Evolutionary conservation across 1,140 invertebrate species (phyloP).

Genomic region (Globodera ellingtonae): DNA sequence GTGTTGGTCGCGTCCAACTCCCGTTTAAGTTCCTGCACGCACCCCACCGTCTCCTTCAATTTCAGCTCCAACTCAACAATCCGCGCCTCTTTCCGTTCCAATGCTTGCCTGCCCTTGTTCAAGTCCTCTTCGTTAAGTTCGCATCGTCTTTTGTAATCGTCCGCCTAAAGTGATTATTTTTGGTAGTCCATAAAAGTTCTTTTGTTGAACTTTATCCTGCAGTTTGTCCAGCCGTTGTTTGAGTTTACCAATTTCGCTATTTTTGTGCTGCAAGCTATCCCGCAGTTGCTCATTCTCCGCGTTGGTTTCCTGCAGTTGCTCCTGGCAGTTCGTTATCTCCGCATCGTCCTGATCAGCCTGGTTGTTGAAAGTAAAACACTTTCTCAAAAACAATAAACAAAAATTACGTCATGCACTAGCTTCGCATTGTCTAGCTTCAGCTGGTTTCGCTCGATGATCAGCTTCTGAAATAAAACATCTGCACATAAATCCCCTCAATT

Average conservation of each 20-base stretch:
- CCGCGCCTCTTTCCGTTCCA: background rate
- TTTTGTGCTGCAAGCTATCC: background rate
- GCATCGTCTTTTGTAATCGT: background rate
- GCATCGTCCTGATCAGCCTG: constrained; percentile 2
- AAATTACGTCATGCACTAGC: constrained; percentile 7
- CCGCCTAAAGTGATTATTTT: background rate
- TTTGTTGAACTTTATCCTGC: background rate
- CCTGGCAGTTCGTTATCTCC: background rate
- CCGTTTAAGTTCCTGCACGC: background rate
- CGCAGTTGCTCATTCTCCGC: background rate
- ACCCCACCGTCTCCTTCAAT: background rate
- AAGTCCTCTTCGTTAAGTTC: constrained; percentile 2
- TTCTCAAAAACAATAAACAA: too few relatives aligned
- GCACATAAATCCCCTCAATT: background rate
- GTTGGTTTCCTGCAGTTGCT: constrained; percentile 6
- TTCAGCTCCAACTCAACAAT: background rate
- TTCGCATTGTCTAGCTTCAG: constrained; percentile 1
- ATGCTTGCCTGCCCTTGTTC: background rate
- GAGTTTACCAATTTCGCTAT: background rate
- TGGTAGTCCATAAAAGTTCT: background rate
- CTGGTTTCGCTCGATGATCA: background rate
- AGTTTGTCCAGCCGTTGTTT: background rate
- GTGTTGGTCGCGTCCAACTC: background rate
- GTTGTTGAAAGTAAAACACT: background rate
- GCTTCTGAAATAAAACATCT: background rate